A percentile compares a stretch with the other conserved stretches of the same genome.
These are phyloP conservation scores for Sphyrna mokarran DNA, from an alignment of 2,113 vertebrate species.

Conservation along the genomic window DNA sequence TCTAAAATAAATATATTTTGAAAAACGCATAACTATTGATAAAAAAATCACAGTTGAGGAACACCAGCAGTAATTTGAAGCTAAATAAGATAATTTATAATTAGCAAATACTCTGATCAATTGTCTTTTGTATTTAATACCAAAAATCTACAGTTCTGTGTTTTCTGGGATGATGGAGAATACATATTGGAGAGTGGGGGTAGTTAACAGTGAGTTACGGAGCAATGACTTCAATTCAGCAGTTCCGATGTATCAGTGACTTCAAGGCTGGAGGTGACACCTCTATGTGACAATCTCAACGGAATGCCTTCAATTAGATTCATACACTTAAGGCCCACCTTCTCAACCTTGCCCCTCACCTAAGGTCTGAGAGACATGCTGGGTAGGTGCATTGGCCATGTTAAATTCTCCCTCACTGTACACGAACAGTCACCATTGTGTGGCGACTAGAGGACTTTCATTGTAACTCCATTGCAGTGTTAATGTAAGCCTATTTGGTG, in stretches of 20 bases:
- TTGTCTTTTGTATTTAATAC: conserved; percentile 19
- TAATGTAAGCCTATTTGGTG: no score
- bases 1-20: conserved; percentile 15
- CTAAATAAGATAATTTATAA: background rate
- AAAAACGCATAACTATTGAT: conserved; percentile 13
- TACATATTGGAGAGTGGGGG: background rate
- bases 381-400: no score
- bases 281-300: background rate
- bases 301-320: background rate
- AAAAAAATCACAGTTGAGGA: background rate
- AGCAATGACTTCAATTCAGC: background rate
- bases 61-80: background rate
- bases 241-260: background rate
- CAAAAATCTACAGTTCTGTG: background rate
- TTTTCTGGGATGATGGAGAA: background rate
- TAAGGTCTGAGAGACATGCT: no score
- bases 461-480: no score
- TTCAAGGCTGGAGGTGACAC: background rate
- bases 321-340: background rate
- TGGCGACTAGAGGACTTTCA: no score
- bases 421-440: no score
- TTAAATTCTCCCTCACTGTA: no score
- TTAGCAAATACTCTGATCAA: conserved; percentile 15
- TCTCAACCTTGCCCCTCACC: no score
- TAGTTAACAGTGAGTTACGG: background rate